A percentile compares a stretch with the other conserved stretches of the same genome.
Evolutionary conservation across 2,888 invertebrate species (phyloP).

Genomic region (Zonitis immaculata): DNA sequence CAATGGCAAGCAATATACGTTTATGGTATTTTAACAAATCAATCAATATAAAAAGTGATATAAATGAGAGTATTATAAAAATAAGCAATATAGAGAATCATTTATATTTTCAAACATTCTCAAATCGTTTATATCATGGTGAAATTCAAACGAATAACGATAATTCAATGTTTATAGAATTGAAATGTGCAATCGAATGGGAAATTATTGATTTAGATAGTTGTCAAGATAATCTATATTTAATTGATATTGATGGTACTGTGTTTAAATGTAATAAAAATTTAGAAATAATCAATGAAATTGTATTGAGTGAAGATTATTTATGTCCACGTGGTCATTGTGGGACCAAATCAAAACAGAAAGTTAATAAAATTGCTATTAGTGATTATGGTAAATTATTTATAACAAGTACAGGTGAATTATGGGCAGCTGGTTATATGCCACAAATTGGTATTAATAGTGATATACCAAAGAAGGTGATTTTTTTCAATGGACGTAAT

Average conservation of each 20-base stretch:
- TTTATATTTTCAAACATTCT: slow-evolving; percentile 49
- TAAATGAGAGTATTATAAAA: slow-evolving; percentile 44
- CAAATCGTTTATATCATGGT: slow-evolving; percentile 48
- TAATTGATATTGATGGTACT: slow-evolving; percentile 59
- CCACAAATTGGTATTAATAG: slow-evolving; percentile 61
- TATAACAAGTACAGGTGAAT: slow-evolving; percentile 61
- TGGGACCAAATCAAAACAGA: slow-evolving; percentile 56
- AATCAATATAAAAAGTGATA: slow-evolving; percentile 37
- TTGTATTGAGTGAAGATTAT: slow-evolving; percentile 59
- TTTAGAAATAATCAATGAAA: slow-evolving; percentile 57
- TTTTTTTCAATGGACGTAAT: slow-evolving; percentile 63
- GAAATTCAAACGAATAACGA: slow-evolving; percentile 31
- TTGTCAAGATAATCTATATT: slow-evolving; percentile 56
- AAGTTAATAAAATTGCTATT: slow-evolving; percentile 59
- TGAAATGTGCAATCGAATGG: slow-evolving; percentile 51
- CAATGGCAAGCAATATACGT: slow-evolving; percentile 25
- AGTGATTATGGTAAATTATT: slow-evolving; percentile 61
- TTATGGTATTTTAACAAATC: slow-evolving; percentile 38
- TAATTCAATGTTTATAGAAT: slow-evolving; percentile 21
- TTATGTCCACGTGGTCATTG: slow-evolving; percentile 64
- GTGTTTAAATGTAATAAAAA: slow-evolving; percentile 55
- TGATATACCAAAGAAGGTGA: slow-evolving; percentile 58
- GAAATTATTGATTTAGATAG: slow-evolving; percentile 61
- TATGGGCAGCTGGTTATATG: slow-evolving; percentile 67
- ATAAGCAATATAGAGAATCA: slow-evolving; percentile 48